Evolutionary conservation across 1,140 invertebrate species (phyloP), one percentile per base, ranked within the genome.

Genomic region (Cydia strobilella): DNA sequence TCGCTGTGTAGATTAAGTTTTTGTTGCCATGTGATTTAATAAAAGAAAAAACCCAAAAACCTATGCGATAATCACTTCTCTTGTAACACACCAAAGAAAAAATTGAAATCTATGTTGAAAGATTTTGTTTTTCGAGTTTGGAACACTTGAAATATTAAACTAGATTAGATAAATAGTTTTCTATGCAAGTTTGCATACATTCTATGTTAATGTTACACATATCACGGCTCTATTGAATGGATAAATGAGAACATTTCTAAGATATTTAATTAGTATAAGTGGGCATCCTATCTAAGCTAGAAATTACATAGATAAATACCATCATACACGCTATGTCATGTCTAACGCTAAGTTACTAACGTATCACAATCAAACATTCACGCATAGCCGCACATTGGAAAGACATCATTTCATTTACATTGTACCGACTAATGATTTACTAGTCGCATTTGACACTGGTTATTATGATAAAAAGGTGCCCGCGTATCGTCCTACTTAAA

Each of bases 281-380:
- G 81, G 86, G 85, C 80, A 12, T 81, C 84, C 85, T 91, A 90
- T 88, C 86, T 90, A 90, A 79, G 54, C 77, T 88, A 90, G 86
- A 86, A 86, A 75, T 75, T 80, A 69, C 66, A 75, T 76, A 85
- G 90, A 91, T 92, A 92, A 92, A 92, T 92, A 92, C 83, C 87
- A 18, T 82, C 89, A 84, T 91, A 91, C 73, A 77, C 73, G 72
- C 84, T 90, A 91, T 77, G 79, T 86, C 88, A 91, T 77, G 79
- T 86, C 88, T 90, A 90, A 75, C 42, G 75, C 81, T 90, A 89
- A 83, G 78, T 85, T 79, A 88, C 84, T 82, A 86, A 87, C 85
- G 82, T 91, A 91, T 92, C 89, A 92, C 90, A 92, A 90, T 84
- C 84, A 86, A 80, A 80, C 79, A 87, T 78, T 83, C 76, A 84